Conservation (phyloP, 2,888 invertebrate species). For the Amaurobius ferox region DNA sequence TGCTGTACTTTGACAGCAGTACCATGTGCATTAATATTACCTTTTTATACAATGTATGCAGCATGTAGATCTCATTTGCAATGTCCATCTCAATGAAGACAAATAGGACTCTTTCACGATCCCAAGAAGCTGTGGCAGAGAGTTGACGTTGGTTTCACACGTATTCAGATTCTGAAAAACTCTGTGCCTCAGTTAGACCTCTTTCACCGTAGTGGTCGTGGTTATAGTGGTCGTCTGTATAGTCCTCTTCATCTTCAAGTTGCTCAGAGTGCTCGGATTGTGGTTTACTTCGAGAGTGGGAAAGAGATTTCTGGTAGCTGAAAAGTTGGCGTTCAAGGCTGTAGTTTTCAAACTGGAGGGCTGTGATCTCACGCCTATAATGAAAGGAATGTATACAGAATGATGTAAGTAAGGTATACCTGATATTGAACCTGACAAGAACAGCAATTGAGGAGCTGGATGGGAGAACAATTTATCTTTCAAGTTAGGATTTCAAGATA, state of each 20-base stretch:
- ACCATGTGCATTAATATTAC: neutral
- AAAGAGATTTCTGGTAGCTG: conserved; percentile 84
- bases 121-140: neutral
- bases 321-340: conserved; percentile 88
- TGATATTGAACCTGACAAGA: too few species aligned
- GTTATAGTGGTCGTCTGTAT: conserved; percentile 27
- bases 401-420: too few species aligned
- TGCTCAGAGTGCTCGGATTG: conserved; percentile 46
- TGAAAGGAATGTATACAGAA: too few species aligned
- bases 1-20: too few species aligned
- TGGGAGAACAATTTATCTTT: too few species aligned
- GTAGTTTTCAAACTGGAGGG: conserved; percentile 89
- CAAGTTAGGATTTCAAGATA: too few species aligned
- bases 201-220: conserved; percentile 63
- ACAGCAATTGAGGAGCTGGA: too few species aligned
- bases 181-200: conserved; percentile 67
- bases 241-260: conserved; percentile 39
- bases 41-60: conserved; percentile 8
- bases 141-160: conserved; percentile 27
- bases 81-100: neutral
- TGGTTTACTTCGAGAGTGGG: conserved; percentile 24
- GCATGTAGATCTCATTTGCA: neutral
- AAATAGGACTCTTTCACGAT: neutral
- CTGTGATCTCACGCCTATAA: conserved; percentile 86
- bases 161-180: conserved; percentile 71